Base-by-base conservation (phyloP, 2,797 vertebrate species). In the Tragopan temminckii region DNA sequence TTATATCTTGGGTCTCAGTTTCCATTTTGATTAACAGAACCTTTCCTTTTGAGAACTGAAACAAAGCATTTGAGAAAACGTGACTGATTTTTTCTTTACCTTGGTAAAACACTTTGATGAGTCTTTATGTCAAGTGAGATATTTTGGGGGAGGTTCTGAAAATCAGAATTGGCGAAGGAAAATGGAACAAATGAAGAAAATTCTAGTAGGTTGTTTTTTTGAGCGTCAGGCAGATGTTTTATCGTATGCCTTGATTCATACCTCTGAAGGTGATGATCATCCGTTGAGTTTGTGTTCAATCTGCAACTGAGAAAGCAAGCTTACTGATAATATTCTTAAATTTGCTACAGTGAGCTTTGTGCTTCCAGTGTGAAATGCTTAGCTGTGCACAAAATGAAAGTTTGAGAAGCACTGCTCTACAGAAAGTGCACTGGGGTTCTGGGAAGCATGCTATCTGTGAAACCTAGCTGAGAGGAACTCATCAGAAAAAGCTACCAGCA, bases 51-150 rank as follows among this genome's bases (percentile, higher is more conserved):
- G 71, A 85, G 64, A 89, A 88, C 86, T 9, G 15, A 86, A 86
- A 81, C 16, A 6, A 70, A 85, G 53, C 2, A 61, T 87, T 90
- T 36, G 35, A 33, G 79, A 93, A 36, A 38, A 16, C 36, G 53
- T 50, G 58, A 46, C 42, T 57, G 58, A 53, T 9, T n/a, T 43
- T 38, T 13, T 71, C 33, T 84, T 36, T 43, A 82, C n/a, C 29
- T 53, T 24, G 40, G n/a, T 46, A 75, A 81, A 82, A n/a, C 31
- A 25, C 23, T 52, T 33, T 4, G 15, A n/a, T 5, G 27, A 35
- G 20, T 74, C 38, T 80, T 46, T 13, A n/a, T 46, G 81, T 75
- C 68, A 33, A 0, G 0, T 0, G 0, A 1, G 0, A 13, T 31
- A 64, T 16, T 61, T 42, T 43, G 68, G 35, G 14, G 43, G 35